Evolutionary conservation across 2,113 vertebrate genomes (phyloP), one percentile per base, ranked within the genome.

Genomic region (Papio anubis): DNA sequence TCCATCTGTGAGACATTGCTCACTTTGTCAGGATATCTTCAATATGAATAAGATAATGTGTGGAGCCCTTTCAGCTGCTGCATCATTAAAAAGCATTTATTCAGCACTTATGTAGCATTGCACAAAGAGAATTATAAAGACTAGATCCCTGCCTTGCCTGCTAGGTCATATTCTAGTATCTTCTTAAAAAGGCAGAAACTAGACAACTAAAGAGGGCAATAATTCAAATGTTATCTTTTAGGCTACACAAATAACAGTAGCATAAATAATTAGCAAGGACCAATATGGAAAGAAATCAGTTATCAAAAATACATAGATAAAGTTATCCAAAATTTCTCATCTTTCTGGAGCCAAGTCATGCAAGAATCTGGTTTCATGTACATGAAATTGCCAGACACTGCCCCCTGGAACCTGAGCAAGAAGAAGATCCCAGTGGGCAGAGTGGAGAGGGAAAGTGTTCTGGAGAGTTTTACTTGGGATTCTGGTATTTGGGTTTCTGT

Each of bases 81-180:
- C 30, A 23, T 80, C 93, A 94, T 96, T 95, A 72, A 85, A 94
- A 97, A 95, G 93, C 88, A 94, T 95, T 90, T 98, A 93, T 92
- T 94, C 94, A 93, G 83, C 93, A 79, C 68, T 90, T 96, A 55
- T 0, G 11, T 40, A 68, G 45, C 55, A 18, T 55, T 68, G 45
- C 50, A 27, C 81, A 75, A 70, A 96, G 80, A 95, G 72, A 95
- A 94, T 72, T 40, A 84, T 86, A 52, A 97, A 75, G 72, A 88
- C 81, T 30, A 80, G 43, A 30, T 88, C 57, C 43, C 59, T 43
- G 48, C 91, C 57, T 88, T 70, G 88, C 89, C 88, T 81, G 52
- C 68, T 73, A 70, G 35, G 82, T 88, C 78, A 45, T 88, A 80
- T 82, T 88, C 88, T 86, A n/a, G 85, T 72, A 87, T 84, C 45